These are phyloP conservation scores for Brachyalestes nurse DNA, from an alignment of 2,797 vertebrate species.

Conservation along the genomic window DNA sequence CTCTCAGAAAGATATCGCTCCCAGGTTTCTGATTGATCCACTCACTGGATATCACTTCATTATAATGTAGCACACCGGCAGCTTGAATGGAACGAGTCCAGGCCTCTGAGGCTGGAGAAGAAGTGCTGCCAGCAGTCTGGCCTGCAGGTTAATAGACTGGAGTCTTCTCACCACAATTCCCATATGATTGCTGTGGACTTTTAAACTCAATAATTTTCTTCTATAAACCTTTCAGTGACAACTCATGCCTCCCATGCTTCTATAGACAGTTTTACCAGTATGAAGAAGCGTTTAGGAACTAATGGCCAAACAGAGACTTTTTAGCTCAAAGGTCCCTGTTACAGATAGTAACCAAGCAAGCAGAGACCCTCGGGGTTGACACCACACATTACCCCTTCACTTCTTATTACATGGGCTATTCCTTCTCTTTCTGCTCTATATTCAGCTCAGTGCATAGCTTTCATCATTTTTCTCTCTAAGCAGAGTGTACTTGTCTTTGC, in stretches of 20 bases:
- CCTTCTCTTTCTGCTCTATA: conserved; percentile 24
- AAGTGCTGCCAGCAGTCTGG: not conserved
- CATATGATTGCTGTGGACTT: conserved; percentile 19
- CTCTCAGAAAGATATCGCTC: conserved; percentile 1
- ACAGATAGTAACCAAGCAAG: conserved; percentile 25
- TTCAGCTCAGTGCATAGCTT: conserved; percentile 23
- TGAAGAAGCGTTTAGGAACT: not conserved
- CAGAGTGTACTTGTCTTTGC: not conserved
- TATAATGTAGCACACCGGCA: not conserved
- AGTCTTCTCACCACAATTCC: conserved; percentile 4
- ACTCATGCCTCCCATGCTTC: not conserved
- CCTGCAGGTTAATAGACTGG: conserved; percentile 42
- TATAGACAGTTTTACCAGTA: not conserved
- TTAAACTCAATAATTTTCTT: conserved; percentile 34
- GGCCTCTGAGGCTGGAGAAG: conserved; percentile 4
- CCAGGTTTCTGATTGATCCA: conserved; percentile 28
- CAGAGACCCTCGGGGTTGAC: conserved; percentile 25
- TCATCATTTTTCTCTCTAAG: conserved; percentile 5
- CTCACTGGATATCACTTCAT: conserved; percentile 15
- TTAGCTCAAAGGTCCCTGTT: conserved; percentile 13
- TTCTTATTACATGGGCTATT: conserved; percentile 19
- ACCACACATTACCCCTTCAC: conserved; percentile 29
- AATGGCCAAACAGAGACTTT: not conserved
- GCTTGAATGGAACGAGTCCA: conserved; percentile 26
- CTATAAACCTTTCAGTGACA: conserved; percentile 33